Conservation (phyloP, 1,140 invertebrate genomes). For the Trichonephila clavata region DNA sequence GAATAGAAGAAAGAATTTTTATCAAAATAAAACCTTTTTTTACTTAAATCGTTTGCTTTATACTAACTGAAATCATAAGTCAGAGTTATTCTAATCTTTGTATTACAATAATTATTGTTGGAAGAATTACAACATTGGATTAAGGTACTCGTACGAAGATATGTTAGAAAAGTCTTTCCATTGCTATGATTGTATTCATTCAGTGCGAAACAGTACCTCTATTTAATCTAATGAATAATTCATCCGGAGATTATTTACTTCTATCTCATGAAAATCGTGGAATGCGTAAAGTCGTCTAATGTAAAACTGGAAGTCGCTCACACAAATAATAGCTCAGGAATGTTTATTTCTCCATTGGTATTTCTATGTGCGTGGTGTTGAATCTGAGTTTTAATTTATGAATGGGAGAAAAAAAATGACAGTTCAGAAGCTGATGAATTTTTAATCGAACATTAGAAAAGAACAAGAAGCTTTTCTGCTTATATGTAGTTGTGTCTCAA, state of each 20-base stretch:
- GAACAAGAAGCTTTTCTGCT: neutral
- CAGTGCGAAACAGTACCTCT: neutral
- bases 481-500: too few relatives aligned
- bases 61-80: too few relatives aligned
- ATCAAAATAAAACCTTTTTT: too few relatives aligned
- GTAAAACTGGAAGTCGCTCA: slow-evolving; percentile 16
- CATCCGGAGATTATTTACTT: neutral
- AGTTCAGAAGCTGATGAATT: neutral
- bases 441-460: neutral
- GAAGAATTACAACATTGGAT: neutral
- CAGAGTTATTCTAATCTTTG: too few relatives aligned
- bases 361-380: neutral
- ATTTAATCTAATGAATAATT: slow-evolving; percentile 27
- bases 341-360: neutral
- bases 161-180: too few relatives aligned
- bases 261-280: slow-evolving; percentile 17
- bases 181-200: too few relatives aligned
- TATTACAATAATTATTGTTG: too few relatives aligned
- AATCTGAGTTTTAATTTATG: neutral
- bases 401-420: neutral
- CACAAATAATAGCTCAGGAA: neutral
- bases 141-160: neutral
- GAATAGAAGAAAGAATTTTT: too few relatives aligned
- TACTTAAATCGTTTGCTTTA: too few relatives aligned
- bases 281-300: slow-evolving; percentile 31